Conservation (phyloP, 2,113 vertebrate species). For the Zapus hudsonius region DNA sequence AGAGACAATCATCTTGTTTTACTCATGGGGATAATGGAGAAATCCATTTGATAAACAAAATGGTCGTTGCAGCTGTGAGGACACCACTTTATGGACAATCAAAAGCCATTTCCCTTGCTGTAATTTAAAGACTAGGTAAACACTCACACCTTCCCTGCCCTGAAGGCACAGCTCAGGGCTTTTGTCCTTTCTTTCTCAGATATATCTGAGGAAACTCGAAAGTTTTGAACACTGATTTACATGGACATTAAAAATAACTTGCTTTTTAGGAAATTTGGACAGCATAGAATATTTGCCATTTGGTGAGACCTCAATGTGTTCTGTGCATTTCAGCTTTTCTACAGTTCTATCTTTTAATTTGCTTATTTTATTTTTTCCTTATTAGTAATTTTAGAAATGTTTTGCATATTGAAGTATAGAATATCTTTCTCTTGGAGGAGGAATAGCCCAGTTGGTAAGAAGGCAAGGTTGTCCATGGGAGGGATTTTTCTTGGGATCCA, state of each 20-base stretch:
- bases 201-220: neutral
- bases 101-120: neutral
- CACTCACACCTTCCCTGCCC: neutral
- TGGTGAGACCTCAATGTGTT: neutral
- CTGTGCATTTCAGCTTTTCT: neutral
- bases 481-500: neutral
- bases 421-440: neutral
- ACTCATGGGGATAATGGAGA: neutral
- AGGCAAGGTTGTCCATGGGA: neutral
- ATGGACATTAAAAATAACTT: neutral
- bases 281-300: neutral
- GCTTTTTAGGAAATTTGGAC: neutral
- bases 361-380: neutral
- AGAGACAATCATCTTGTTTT: neutral
- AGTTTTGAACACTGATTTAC: accelerated
- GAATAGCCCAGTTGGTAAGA: neutral
- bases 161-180: neutral
- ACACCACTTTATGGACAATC: neutral
- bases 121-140: neutral
- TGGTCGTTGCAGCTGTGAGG: neutral
- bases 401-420: neutral
- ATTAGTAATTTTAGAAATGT: neutral
- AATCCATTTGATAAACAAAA: neutral
- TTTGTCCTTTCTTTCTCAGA: neutral
- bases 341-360: neutral